Evolutionary conservation across 2,113 vertebrate species (phyloP), one percentile per base, ranked within the genome.

Genomic region (Daubentonia madagascariensis): DNA sequence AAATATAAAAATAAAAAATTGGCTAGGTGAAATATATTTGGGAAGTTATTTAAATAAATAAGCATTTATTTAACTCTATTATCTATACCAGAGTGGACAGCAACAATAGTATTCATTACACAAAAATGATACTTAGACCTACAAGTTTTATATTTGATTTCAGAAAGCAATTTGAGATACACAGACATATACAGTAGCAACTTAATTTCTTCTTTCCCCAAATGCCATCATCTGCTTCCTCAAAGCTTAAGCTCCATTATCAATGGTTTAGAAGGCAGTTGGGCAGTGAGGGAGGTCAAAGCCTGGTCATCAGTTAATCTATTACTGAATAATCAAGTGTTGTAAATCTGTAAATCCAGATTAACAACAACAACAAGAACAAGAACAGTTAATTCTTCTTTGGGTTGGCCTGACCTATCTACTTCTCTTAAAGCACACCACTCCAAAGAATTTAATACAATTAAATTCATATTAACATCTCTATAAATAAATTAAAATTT

Each of bases 321-420:
- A 92, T 22, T 89, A n/a, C 63, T 54, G 11, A 83, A 96, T 80
- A 89, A 86, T 59, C 52, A 70, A 88, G 35, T 65, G 54, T 90
- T 91, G 10, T 72, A 96, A 93, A 95, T 45, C 86, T 91, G 10
- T 72, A 96, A 93, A 95, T 45, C 86, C 78, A 88, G 79, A 85
- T 88, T 79, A 94, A 95, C 54, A 90, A 59, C 28, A 63, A 61
- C 22, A 61, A 61, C 16, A 17, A 54, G 75, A 89, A 40, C 52
- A 87, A 70, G 68, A 43, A 40, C 6, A 50, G 45, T 43, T 88
- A 70, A 83, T 79, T 95, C 92, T 89, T 84, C 54, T 43, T 80
- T 91, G 40, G 17, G n/a, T n/a, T 35, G 43, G 50, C 25, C 35
- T 96, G 68, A 50, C 30, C 18, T 81, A 48, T 13, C 25, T 68